A percentile compares a stretch with the other conserved stretches of the same genome.
Conservation (phyloP, 2,113 vertebrate genomes). For the sheep (Ovis aries) region ARS-UI_Ramb_v3.0 NC_056067.1:54273001-54273500, state of each 20-base stretch:
- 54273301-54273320: background rate
- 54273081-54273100: background rate
- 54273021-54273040: background rate
- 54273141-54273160: background rate
- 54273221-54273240: background rate
- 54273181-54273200: fast-evolving
- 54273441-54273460: background rate
- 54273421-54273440: background rate
- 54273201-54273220: background rate
- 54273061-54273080: background rate
- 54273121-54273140: background rate
- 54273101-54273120: background rate
- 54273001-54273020: background rate
- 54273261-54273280: background rate
- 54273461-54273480: background rate
- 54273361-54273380: background rate
- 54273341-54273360: background rate
- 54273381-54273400: background rate
- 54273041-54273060: background rate
- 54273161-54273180: background rate
- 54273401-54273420: background rate
- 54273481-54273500: background rate
- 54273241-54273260: background rate
- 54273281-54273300: background rate
- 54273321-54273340: background rate